These are phyloP conservation scores for Diogma glabrata DNA, from an alignment of 2,888 invertebrate genomes.

Conservation along the genomic window DNA sequence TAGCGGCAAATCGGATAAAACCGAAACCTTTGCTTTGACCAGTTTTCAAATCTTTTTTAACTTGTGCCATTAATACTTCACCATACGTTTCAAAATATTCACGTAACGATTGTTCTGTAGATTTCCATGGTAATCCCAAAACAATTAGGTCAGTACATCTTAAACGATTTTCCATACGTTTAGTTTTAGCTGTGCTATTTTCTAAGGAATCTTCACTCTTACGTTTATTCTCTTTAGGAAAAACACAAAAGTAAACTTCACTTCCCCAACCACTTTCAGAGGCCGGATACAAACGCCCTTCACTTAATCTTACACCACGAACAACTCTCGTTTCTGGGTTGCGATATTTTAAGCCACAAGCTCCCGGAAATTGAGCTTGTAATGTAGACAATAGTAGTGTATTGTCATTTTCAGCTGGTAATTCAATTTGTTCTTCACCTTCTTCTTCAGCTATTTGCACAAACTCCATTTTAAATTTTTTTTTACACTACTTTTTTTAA, in stretches of 20 bases:
- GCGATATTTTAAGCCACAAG: slow-evolving; percentile 93
- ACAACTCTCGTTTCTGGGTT: slow-evolving; percentile 82
- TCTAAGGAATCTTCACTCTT: slow-evolving; percentile 93
- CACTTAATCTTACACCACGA: slow-evolving; percentile 80
- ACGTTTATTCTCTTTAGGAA: slow-evolving; percentile 87
- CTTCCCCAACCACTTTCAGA: slow-evolving; percentile 62
- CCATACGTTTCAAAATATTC: slow-evolving; percentile 97
- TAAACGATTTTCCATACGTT: slow-evolving; percentile 82
- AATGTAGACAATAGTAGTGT: slow-evolving; percentile 88
- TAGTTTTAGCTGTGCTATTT: slow-evolving; percentile 89
- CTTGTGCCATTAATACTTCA: slow-evolving; percentile 95
- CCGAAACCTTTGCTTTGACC: slow-evolving; percentile 98
- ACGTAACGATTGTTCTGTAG: slow-evolving; percentile 86
- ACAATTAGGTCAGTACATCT: slow-evolving; percentile 96
- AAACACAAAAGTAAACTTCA: slow-evolving; percentile 64
- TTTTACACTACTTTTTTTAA: too few relatives aligned
- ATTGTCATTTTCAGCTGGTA: slow-evolving; percentile 92
- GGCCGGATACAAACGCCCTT: slow-evolving; percentile 86
- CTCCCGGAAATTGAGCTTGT: slow-evolving; percentile 93
- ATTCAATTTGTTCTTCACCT: slow-evolving; percentile 89
- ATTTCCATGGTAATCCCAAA: slow-evolving; percentile 95
- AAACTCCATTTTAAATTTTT: slow-evolving; percentile 33
- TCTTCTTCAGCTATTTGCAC: slow-evolving; percentile 95
- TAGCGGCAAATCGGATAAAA: slow-evolving; percentile 91
- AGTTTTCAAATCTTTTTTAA: slow-evolving; percentile 83